Percentiles rank a stretch among this genome's conserved stretches.
Evolutionary conservation across 2,888 invertebrate genomes (phyloP).

Genomic region (Nymphalis c-album): DNA sequence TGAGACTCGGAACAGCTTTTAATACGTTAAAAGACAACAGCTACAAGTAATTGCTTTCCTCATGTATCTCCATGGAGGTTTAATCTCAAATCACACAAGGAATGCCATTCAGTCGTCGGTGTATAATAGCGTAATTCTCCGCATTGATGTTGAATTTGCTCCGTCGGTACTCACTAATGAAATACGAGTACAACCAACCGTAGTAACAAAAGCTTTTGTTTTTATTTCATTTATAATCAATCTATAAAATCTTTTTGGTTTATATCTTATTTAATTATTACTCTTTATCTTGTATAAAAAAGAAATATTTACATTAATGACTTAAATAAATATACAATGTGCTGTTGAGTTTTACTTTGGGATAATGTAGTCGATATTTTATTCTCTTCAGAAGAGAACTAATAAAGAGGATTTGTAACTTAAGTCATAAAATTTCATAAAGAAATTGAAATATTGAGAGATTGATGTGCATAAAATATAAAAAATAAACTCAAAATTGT

Average conservation of each 20-base stretch:
- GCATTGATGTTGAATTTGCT: constrained; percentile 42
- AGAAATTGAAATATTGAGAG: too few relatives aligned
- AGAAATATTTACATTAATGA: too few relatives aligned
- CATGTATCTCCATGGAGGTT: constrained; percentile 41
- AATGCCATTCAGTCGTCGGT: constrained; percentile 40
- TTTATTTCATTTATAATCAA: constrained; percentile 13
- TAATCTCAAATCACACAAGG: constrained; percentile 43
- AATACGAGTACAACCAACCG: constrained; percentile 30
- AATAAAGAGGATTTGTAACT: too few relatives aligned
- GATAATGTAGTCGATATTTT: too few relatives aligned
- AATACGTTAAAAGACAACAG: constrained; percentile 32
- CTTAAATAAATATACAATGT: too few relatives aligned
- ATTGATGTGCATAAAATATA: too few relatives aligned
- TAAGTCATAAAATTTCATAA: too few relatives aligned
- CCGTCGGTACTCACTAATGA: constrained; percentile 40
- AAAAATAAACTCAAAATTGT: background rate
- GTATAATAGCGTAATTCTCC: constrained; percentile 42
- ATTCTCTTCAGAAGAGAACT: too few relatives aligned
- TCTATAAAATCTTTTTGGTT: too few relatives aligned
- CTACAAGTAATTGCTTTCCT: constrained; percentile 39
- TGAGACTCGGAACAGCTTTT: constrained; percentile 10
- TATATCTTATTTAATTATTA: too few relatives aligned
- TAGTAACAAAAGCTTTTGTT: constrained; percentile 31
- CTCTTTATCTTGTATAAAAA: too few relatives aligned
- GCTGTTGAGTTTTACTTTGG: too few relatives aligned